These are phyloP conservation scores for Plectropomus leopardus DNA, from an alignment of 2,113 vertebrate genomes.

Conservation along the genomic window DNA sequence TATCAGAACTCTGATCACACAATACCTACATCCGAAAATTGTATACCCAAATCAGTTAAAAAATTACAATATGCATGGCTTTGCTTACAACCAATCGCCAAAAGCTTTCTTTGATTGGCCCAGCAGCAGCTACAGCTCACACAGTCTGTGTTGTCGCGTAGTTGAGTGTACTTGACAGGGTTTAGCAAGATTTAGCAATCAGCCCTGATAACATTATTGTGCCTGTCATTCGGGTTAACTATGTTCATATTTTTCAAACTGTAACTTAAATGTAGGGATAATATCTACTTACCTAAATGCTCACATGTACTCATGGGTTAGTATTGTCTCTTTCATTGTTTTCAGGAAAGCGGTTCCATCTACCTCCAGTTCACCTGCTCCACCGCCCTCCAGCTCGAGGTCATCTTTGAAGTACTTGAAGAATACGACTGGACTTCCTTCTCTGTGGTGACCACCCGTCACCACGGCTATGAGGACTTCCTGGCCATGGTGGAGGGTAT, in stretches of 20 bases:
- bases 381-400: conserved; percentile 93
- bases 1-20: too few species aligned
- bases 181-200: neutral
- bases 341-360: conserved; percentile 94
- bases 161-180: too few species aligned
- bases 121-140: too few species aligned
- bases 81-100: too few species aligned
- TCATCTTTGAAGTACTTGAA: conserved; percentile 95
- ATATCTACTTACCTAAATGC: neutral
- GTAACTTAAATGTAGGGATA: too few species aligned
- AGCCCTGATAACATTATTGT: neutral
- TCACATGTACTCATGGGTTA: neutral
- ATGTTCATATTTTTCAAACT: too few species aligned
- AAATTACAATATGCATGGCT: too few species aligned
- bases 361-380: conserved; percentile 96
- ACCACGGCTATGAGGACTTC: conserved; percentile 94
- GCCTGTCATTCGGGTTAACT: neutral
- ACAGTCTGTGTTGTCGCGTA: too few species aligned
- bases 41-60: too few species aligned
- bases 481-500: conserved; percentile 93
- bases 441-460: conserved; percentile 92
- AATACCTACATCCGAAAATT: too few species aligned
- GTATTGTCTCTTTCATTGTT: neutral
- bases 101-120: too few species aligned
- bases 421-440: conserved; percentile 97